Evolutionary conservation across 2,797 vertebrate species (phyloP), one percentile per base, ranked within the genome.

Genomic region (Pseudochromis fuscus): DNA sequence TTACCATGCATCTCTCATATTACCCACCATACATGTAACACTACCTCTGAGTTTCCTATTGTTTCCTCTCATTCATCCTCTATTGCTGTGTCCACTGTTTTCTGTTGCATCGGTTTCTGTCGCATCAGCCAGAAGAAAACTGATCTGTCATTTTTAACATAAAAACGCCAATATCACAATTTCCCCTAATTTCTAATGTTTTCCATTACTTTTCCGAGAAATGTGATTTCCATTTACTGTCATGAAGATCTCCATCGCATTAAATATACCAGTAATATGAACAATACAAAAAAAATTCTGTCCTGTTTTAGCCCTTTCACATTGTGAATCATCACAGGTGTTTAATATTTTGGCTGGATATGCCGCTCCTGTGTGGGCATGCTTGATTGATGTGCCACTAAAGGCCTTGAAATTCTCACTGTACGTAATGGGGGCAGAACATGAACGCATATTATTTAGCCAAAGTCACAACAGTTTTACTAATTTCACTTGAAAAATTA

Each of bases 21-120:
- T 77, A 72, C 69, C 48, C 57, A 21, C n/a, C 7, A 44, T 40
- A 64, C 48, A 67, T 74, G 71, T 63, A 82, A 84, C 62, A 50
- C 46, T 61, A 76, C 7, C 61, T 61, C 13, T 23, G 38, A 25
- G 40, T 19, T 65, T 65, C 2, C 13, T 52, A 53, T 62, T 25
- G 56, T 24, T 16, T 60, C n/a, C 55, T 35, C 31, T 48, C 49
- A 59, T 72, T 51, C 15, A 37, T 45, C 35, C 16, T 37, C 23
- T 49, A 27, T 45, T 73, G 72, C 68, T 62, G 59, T 21, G 16
- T 65, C 60, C 10, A 63, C 65, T 28, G 51, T 76, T 85, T 81
- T 52, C 38, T 24, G 19, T 40, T 49, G 51, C 33, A 64, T 60
- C 45, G 1, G 4, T 60, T 77, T 85, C 62, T 50, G 44, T 74